Base-by-base conservation (phyloP, 2,888 invertebrate species). In the Epinotia brunnichana region DNA sequence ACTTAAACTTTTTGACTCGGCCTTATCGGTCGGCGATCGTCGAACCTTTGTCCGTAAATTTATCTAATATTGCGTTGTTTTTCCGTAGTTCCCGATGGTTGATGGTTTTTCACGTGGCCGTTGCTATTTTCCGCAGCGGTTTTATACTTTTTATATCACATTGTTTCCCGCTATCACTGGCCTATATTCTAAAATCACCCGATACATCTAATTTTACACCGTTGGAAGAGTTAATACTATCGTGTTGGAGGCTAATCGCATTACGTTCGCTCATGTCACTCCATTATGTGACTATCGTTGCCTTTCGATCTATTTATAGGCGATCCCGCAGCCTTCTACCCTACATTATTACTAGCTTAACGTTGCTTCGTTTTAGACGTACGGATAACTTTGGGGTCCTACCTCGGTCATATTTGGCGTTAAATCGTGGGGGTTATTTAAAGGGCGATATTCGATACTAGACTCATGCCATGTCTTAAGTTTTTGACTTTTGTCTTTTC, bases 191-290 rank as follows among this genome's bases (percentile, higher is more conserved):
- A 56, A 72, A 68, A 72, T 61, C 54, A 48, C 54, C 72, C 48
- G 71, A 62, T 68, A 72, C 72, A 67, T 67, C 66, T 72, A 72
- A 68, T 68, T 67, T 56, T 68, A 62, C 48, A 62, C 71, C 54
- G 61, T 44, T 41, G 44, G 41, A 57, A 54, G 59, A 67, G 73
- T 73, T 73, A 73, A 73, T 69, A 69, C 68, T 69, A 73, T 73
- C 73, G 63, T 24, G 56, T 63, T 44, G 69, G 72, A 73, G 73
- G 73, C 57, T 69, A 73, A 73, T 73, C 73, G 73, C 73, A 73
- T 73, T 73, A 73, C 62, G 69, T 69, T 48, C 73, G 73, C 73
- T 73, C 73, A 69, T 73, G 73, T 63, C 73, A 69, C 69, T 73
- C 68, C 62, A 73, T 73, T 69, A 73, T 73, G 73, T 68, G 62